Evolutionary conservation across 2,888 invertebrate genomes (phyloP).

Genomic region (Phortica okadai): DNA sequence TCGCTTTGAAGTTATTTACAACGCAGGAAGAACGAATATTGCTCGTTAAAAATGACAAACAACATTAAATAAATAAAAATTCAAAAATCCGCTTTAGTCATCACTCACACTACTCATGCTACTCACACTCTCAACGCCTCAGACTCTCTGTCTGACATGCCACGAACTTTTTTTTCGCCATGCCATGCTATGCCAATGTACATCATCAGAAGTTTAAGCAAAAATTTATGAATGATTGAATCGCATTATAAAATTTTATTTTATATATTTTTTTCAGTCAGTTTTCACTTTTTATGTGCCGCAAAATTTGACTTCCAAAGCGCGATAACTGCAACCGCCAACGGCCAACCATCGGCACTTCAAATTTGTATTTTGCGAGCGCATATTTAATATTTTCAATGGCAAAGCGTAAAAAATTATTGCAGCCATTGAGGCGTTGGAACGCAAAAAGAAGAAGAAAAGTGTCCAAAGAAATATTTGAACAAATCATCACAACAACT

Average conservation of each 20-base stretch:
- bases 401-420: not conserved
- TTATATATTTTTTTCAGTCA: not conserved
- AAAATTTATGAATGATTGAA: slow-evolving; percentile 13
- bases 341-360: not conserved
- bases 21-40: not conserved
- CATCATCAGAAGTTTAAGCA: not conserved
- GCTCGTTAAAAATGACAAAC: slow-evolving; percentile 18
- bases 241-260: slow-evolving; percentile 18
- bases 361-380: not conserved
- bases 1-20: not conserved
- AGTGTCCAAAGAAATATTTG: not conserved
- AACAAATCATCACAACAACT: not conserved
- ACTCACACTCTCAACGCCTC: not conserved
- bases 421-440: not conserved
- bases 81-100: slow-evolving; percentile 14
- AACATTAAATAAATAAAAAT: slow-evolving; percentile 5
- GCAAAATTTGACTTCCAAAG: slow-evolving; percentile 12
- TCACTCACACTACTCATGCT: not conserved
- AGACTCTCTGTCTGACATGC: not conserved
- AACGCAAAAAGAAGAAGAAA: no score
- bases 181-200: not conserved
- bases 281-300: slow-evolving; percentile 3
- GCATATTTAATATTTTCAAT: slow-evolving; percentile 17
- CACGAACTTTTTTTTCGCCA: not conserved
- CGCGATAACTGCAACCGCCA: slow-evolving; percentile 2